phyloP scores from a whole-genome alignment of 2,888 invertebrate species.

The Eristalis intricaria region DNA sequence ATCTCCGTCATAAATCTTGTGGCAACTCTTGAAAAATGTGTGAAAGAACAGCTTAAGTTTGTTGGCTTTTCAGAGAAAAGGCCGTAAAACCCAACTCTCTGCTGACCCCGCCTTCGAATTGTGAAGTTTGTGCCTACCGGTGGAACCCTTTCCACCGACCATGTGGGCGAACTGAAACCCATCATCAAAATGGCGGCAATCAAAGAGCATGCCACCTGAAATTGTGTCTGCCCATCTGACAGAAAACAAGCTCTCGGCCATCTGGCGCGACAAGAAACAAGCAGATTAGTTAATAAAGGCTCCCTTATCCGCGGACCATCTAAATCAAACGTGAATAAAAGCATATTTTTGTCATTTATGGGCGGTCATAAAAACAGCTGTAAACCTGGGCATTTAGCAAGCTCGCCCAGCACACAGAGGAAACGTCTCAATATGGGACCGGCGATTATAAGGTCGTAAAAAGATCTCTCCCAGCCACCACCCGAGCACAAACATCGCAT shows the following conservation, averaged over 20 bases:
- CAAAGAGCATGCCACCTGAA: background rate
- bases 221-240: background rate
- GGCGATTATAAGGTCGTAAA: slow-evolving; percentile 17
- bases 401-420: background rate
- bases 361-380: background rate
- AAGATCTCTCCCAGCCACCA: slow-evolving; percentile 1
- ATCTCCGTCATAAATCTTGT: too few species aligned
- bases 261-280: background rate
- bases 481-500: background rate
- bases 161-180: background rate
- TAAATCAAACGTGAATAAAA: background rate
- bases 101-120: too few species aligned
- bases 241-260: background rate
- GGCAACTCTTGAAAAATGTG: too few species aligned
- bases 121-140: background rate
- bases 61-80: too few species aligned
- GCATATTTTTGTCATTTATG: background rate
- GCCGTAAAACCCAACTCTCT: too few species aligned
- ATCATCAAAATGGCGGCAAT: background rate
- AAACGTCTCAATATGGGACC: background rate
- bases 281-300: background rate
- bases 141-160: background rate
- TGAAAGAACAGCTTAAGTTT: too few species aligned
- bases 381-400: background rate
- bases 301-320: background rate